A percentile compares a stretch with the other conserved stretches of the same genome.
Evolutionary conservation across 1,140 invertebrate species (phyloP).

Genomic region (Lepidotrigona ventralis): DNA sequence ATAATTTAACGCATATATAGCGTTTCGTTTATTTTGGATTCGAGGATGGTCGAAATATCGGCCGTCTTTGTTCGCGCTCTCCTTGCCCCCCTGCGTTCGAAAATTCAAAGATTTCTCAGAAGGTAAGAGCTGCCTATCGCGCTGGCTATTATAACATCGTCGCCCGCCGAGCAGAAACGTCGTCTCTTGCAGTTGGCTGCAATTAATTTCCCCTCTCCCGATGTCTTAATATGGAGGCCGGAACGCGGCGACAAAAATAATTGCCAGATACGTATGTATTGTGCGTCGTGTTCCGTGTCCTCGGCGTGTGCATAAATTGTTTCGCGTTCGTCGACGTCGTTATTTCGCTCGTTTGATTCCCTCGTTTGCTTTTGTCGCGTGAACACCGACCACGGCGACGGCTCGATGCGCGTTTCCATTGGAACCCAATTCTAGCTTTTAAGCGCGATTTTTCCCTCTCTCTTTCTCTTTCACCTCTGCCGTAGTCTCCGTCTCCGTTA

Average conservation of each 20-base stretch:
- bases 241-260: constrained; percentile 3
- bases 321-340: constrained; percentile 4
- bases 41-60: neutral
- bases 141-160: neutral
- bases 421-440: neutral
- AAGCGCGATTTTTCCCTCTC: neutral
- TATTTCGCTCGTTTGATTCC: neutral
- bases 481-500: neutral
- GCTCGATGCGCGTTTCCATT: neutral
- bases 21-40: neutral
- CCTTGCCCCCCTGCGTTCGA: neutral
- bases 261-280: neutral
- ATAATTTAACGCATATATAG: neutral
- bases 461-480: neutral
- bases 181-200: neutral
- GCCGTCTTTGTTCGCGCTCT: no score
- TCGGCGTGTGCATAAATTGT: neutral
- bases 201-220: constrained; percentile 3
- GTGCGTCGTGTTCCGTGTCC: neutral
- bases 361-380: constrained; percentile 6
- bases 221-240: constrained; percentile 1
- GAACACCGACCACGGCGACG: neutral
- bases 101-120: constrained; percentile 3
- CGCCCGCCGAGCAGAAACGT: neutral
- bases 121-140: neutral